A percentile compares a stretch with the other conserved stretches of the same genome.
phyloP scores from a whole-genome alignment of 2,113 vertebrate genomes.

The Chaetura pelagica region DNA sequence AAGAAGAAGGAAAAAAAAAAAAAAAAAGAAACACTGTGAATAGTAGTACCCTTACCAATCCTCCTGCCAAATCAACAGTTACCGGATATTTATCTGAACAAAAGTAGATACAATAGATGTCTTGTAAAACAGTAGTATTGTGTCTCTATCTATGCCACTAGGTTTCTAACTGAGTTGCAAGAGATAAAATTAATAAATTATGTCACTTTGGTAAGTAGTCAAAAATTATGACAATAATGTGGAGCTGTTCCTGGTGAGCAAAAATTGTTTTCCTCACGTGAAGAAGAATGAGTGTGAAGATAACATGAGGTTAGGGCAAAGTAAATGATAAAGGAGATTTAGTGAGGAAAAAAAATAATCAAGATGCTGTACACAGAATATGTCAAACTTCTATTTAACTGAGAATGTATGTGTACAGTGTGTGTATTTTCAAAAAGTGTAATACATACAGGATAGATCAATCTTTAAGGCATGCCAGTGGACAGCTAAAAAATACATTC shows the following conservation, averaged over 20 bases:
- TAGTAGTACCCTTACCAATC: conserved; percentile 77
- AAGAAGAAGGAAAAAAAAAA: conserved; percentile 13
- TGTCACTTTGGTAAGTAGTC: conserved; percentile 79
- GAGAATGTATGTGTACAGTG: background rate
- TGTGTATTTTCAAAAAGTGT: background rate
- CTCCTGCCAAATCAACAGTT: conserved; percentile 80
- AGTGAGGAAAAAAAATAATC: background rate
- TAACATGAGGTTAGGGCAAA: background rate
- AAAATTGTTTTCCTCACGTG: background rate
- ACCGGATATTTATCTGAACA: conserved; percentile 81
- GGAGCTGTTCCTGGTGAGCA: conserved; percentile 31
- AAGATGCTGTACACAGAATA: background rate
- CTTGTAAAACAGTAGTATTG: conserved; percentile 81
- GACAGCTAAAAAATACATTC: conserved; percentile 1
- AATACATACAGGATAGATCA: background rate
- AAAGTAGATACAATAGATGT: conserved; percentile 79
- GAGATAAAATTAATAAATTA: conserved; percentile 82
- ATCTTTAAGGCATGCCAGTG: background rate
- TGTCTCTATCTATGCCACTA: conserved; percentile 86
- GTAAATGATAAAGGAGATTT: background rate
- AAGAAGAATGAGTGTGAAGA: background rate
- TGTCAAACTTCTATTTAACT: background rate
- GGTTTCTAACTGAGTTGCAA: conserved; percentile 83
- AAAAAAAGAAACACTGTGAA: conserved; percentile 82
- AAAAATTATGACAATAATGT: background rate